A percentile compares a stretch with the other conserved stretches of the same genome.
phyloP scores from a whole-genome alignment of 23 tunicate species.

The Trididemnum nubilum region DNA sequence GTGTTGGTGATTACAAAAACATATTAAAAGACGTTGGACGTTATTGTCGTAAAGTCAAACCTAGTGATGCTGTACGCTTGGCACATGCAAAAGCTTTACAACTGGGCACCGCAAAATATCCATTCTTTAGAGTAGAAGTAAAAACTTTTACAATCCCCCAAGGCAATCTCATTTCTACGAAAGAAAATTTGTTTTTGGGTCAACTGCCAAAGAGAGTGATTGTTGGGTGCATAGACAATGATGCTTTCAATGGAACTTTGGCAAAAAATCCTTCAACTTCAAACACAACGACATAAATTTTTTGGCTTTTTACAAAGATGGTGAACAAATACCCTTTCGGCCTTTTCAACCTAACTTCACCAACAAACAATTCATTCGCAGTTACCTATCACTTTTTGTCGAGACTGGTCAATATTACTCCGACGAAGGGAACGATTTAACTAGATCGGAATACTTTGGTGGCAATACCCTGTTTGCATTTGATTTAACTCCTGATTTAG shows the following conservation, averaged over 20 bases:
- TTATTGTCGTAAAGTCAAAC: slow-evolving; percentile 27
- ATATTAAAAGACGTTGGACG: slow-evolving; percentile 1
- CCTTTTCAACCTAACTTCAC: slow-evolving; percentile 25
- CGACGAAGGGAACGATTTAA: slow-evolving; percentile 18
- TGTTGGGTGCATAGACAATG: slow-evolving; percentile 38
- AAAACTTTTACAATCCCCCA: slow-evolving; percentile 16
- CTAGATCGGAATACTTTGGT: slow-evolving; percentile 3
- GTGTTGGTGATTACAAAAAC: neutral
- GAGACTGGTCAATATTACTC: slow-evolving; percentile 1
- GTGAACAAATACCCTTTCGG: slow-evolving; percentile 16
- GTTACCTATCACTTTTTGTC: slow-evolving; percentile 10
- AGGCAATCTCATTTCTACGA: slow-evolving; percentile 19
- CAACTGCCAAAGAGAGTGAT: slow-evolving; percentile 41
- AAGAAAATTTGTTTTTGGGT: slow-evolving; percentile 32
- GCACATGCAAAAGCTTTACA: slow-evolving; percentile 36
- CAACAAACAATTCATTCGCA: slow-evolving; percentile 10
- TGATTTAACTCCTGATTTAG: slow-evolving; percentile 30
- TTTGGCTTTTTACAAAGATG: slow-evolving; percentile 15
- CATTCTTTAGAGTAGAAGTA: slow-evolving; percentile 8
- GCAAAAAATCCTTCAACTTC: slow-evolving; percentile 29
- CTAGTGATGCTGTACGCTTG: slow-evolving; percentile 3
- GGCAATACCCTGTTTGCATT: slow-evolving; percentile 41
- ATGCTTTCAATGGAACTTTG: slow-evolving; percentile 20
- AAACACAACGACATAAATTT: slow-evolving; percentile 19
- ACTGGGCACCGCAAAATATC: slow-evolving; percentile 25